These are phyloP conservation scores for Athene noctua DNA, from an alignment of 2,113 vertebrate species.

Conservation along the genomic window DNA sequence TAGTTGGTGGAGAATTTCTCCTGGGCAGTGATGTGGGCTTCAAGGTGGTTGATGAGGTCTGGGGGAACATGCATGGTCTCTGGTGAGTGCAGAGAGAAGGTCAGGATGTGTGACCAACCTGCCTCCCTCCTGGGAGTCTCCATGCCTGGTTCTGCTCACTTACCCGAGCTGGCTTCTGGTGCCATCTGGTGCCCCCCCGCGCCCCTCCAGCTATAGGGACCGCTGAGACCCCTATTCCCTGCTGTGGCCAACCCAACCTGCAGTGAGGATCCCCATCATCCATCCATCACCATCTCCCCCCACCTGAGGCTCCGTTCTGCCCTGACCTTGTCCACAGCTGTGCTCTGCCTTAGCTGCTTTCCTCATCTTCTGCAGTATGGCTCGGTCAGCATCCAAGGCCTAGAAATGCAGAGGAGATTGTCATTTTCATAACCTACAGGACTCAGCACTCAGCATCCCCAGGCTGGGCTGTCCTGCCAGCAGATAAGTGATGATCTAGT, in stretches of 20 bases:
- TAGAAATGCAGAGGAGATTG: background rate
- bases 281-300: background rate
- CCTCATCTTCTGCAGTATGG: constrained; percentile 75
- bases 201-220: background rate
- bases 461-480: too few relatives aligned
- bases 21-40: constrained; percentile 67
- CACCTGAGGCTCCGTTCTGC: background rate
- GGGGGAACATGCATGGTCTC: background rate
- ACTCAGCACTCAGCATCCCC: background rate
- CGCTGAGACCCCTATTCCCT: background rate
- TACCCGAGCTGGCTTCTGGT: background rate
- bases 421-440: background rate
- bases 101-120: background rate
- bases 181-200: background rate
- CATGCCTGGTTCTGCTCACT: background rate
- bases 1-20: constrained; percentile 73
- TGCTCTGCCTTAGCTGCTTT: constrained; percentile 74
- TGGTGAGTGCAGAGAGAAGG: background rate
- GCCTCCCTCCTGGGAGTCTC: background rate
- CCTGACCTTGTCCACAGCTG: constrained; percentile 71
- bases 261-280: background rate
- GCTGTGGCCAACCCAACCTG: background rate
- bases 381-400: constrained; percentile 71
- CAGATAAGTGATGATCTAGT: background rate
- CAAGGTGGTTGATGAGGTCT: constrained; percentile 72